Evolutionary conservation across 2,888 invertebrate species (phyloP), one percentile per base, ranked within the genome.

Genomic region (Drosophila antonietae): DNA sequence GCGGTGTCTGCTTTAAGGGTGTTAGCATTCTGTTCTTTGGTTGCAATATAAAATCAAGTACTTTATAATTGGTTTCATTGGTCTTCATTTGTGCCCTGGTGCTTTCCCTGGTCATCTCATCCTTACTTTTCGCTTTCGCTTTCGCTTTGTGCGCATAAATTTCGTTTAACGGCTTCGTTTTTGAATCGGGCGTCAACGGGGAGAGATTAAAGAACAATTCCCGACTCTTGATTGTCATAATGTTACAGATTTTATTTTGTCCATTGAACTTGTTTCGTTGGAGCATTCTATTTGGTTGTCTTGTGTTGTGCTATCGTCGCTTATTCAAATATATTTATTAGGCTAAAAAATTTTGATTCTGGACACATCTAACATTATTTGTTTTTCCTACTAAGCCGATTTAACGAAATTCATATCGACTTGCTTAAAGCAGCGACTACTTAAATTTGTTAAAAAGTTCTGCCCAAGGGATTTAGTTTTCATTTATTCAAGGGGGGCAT

Each of bases 281-380:
- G 4, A 10, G 9, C 14, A 47, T 39, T n/a, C 23, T 23, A 2
- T 55, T 62, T 37, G 31, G 12, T 4, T 20, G 2, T 14, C 28
- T 28, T 37, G 51, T 18, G 9, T 15, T 64, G 7, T 37, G 33
- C n/a, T 61, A 15, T 33, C 23, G 23, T 28, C 14, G 53, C 7
- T 55, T 33, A 14, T 35, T 35, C 18, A 20, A 18, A 51, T 20
- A 15, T 14, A 31, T 39, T 57, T 41, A 4, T 35, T 43, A 12
- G 28, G 10, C 8, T 44, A 1, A 12, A n/a, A 18, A 70, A 70
- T 57, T 57, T 61, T 9, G 61, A 56, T 14, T 60, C 66, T 58
- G 39, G 33, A 64, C 33, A 39, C 37, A 37, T n/a, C n/a, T 1
- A 51, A 33, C 18, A 37, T 8, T 23, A 35, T n/a, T 46, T 8